Conservation (phyloP, 2,797 vertebrate species). For the Microcaecilia unicolor region DNA sequence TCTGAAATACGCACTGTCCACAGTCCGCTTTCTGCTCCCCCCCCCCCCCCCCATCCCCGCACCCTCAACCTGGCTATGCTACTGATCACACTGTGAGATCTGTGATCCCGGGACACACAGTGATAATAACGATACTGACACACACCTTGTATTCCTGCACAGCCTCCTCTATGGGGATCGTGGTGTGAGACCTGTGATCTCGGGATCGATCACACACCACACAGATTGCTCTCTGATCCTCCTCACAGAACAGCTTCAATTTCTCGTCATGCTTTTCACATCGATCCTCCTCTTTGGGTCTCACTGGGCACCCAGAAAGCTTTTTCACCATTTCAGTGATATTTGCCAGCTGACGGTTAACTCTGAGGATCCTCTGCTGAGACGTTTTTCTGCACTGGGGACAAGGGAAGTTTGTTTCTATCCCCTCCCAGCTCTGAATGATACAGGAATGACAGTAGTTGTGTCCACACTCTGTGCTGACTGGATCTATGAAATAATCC, state of each 20-base stretch:
- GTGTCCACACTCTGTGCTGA: slow-evolving; percentile 50
- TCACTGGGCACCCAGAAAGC: neutral
- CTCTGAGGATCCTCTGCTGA: neutral
- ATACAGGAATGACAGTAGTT: too few relatives aligned
- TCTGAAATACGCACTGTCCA: too few relatives aligned
- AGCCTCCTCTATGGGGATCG: slow-evolving; percentile 50
- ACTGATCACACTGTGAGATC: too few relatives aligned
- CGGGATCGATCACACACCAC: slow-evolving; percentile 41
- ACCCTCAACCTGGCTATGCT: too few relatives aligned
- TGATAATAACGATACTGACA: too few relatives aligned
- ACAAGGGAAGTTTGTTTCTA: neutral
- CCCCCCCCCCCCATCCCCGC: too few relatives aligned
- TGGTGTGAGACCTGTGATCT: slow-evolving; percentile 40
- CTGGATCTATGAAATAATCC: slow-evolving; percentile 49
- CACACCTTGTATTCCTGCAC: slow-evolving; percentile 44
- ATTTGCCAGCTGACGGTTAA: neutral
- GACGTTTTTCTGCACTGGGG: neutral
- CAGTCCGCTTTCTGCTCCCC: too few relatives aligned
- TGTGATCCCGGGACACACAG: neutral
- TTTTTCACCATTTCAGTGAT: neutral
- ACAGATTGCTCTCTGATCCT: slow-evolving; percentile 40
- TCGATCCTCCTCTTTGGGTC: neutral
- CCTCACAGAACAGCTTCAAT: slow-evolving; percentile 38
- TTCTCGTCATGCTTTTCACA: slow-evolving; percentile 41
- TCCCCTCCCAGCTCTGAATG: slow-evolving; percentile 11